Evolutionary conservation across 2,797 vertebrate species (phyloP), one percentile per base, ranked within the genome.

Genomic region (Acanthurus tractus): DNA sequence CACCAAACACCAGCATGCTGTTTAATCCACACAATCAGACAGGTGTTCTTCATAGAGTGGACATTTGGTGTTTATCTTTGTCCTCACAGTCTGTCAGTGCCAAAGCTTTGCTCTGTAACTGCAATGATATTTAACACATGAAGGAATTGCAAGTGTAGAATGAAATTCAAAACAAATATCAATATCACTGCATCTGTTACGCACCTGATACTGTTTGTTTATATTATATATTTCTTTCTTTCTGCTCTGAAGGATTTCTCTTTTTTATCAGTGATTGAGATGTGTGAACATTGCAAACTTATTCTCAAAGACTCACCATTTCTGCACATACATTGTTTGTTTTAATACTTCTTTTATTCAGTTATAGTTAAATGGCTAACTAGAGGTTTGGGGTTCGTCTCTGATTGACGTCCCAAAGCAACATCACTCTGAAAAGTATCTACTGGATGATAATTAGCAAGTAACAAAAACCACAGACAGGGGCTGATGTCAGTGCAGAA

Each of bases 221-320:
- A 22, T 25, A 10, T 4, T 61, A 17, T 2, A 4, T 42, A 36
- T 58, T 58, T 34, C 42, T 15, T 23, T 49, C 56, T 58, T 56
- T 57, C 36, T 14, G 0, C 29, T 6, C 29, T 20, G 15, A 14
- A 36, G 36, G 34, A 36, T 62, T 58, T 29, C 38, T 34, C 12
- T 49, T 74, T 34, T 69, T 76, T 52, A 84, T 86, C 59, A 17
- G 46, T 7, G 65, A 76, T 18, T 55, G 58, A 68, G 59, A 79
- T 75, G 42, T 34, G 7, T 20, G 36, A 54, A 52, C 71, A 44
- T 69, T 53, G 48, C 44, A 36, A 45, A 29, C 55, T 66, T 25
- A 29, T 65, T 50, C 23, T 65, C 70, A 20, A 12, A 55, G n/a
- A 50, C 25, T 56, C 53, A 6, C 36, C 8, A 10, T 6, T 9